These are phyloP conservation scores for Hiodon tergisus DNA, from an alignment of 2,113 vertebrate genomes.

Conservation along the genomic window DNA sequence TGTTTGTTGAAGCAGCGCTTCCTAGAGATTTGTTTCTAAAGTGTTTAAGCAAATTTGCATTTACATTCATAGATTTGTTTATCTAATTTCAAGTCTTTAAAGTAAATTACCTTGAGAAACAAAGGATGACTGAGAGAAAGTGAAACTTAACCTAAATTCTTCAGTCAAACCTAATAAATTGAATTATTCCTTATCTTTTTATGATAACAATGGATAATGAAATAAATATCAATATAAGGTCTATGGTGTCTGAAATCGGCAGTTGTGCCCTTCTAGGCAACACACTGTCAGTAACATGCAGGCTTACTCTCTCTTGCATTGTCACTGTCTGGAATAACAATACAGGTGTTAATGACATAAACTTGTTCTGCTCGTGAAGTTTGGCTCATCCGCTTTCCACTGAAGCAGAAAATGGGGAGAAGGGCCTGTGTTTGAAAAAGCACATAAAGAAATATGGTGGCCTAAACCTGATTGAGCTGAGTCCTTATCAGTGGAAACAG, in stretches of 20 bases:
- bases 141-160: too few relatives aligned
- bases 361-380: conserved; percentile 24
- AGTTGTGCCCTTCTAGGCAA: conserved; percentile 31
- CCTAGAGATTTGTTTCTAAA: conserved; percentile 33
- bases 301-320: conserved; percentile 11
- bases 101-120: conserved; percentile 48
- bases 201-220: too few relatives aligned
- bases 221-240: too few relatives aligned
- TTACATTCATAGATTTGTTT: conserved; percentile 59
- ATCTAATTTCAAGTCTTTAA: conserved; percentile 52
- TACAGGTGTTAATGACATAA: conserved; percentile 43
- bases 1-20: conserved; percentile 28
- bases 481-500: conserved; percentile 42
- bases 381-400: conserved; percentile 39
- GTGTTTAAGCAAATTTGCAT: conserved; percentile 65
- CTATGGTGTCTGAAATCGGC: conserved; percentile 9
- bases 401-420: conserved; percentile 24
- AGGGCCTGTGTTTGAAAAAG: conserved; percentile 35
- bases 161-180: too few relatives aligned
- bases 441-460: conserved; percentile 32
- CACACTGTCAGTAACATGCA: conserved; percentile 29
- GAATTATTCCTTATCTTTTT: too few relatives aligned
- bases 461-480: conserved; percentile 28
- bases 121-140: conserved; percentile 20
- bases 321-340: conserved; percentile 48